phyloP scores from a whole-genome alignment of 2,888 invertebrate genomes.

The Morinoia aosen region DNA sequence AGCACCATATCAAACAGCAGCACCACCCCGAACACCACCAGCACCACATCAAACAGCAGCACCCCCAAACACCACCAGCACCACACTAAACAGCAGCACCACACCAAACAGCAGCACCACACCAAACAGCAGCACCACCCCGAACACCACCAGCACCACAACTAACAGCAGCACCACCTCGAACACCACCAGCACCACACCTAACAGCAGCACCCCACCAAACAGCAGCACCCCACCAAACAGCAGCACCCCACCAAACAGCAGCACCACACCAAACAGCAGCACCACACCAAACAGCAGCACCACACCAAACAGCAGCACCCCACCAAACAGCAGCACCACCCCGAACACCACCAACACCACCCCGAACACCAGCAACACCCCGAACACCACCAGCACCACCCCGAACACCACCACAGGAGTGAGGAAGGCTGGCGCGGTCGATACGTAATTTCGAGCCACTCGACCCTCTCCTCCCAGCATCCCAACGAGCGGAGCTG shows the following conservation, averaged over 20 bases:
- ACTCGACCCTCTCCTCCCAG: not conserved
- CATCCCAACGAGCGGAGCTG: not conserved
- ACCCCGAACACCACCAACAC: too few relatives aligned
- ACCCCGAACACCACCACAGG: not conserved
- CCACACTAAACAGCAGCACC: too few relatives aligned
- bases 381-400: too few relatives aligned
- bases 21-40: not conserved
- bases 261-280: not conserved
- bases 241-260: not conserved
- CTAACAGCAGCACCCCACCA: too few relatives aligned
- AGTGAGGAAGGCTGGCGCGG: not conserved
- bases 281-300: not conserved
- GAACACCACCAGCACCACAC: too few relatives aligned
- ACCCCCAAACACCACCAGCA: not conserved
- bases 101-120: too few relatives aligned
- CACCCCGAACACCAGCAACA: not conserved
- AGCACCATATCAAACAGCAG: not conserved
- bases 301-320: not conserved
- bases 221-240: too few relatives aligned
- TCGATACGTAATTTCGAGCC: conserved; percentile 9
- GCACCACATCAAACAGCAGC: not conserved
- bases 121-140: not conserved
- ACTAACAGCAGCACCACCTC: too few relatives aligned
- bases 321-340: not conserved
- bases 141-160: too few relatives aligned